Percentiles rank a stretch among this genome's conserved stretches.
Evolutionary conservation across 2,888 invertebrate genomes (phyloP).

Genomic region (Clepsis dumicolana): DNA sequence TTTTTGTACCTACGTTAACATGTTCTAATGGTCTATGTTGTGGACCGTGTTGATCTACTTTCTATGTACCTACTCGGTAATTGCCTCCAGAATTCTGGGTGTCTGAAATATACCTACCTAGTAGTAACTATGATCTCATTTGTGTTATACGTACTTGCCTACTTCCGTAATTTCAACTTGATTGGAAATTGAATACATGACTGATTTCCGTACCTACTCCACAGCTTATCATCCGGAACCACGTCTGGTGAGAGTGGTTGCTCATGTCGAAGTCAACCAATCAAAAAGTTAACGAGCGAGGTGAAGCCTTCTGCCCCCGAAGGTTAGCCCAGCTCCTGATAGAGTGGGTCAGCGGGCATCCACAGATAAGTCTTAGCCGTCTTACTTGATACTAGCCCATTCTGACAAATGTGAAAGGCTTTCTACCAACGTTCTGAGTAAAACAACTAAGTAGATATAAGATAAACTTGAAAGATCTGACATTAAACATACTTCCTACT

Average conservation of each 20-base stretch:
- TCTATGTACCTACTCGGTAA: too few species aligned
- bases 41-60: not conserved
- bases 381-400: constrained; percentile 14
- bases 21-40: not conserved
- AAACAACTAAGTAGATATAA: not conserved
- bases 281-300: constrained; percentile 49
- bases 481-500: not conserved
- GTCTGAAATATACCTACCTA: too few species aligned
- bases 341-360: constrained; percentile 59
- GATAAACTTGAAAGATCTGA: not conserved
- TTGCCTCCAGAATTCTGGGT: too few species aligned
- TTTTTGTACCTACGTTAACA: not conserved
- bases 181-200: constrained; percentile 21
- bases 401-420: constrained; percentile 9
- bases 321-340: constrained; percentile 67
- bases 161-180: not conserved
- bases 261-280: constrained; percentile 26
- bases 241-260: constrained; percentile 32
- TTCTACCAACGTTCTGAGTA: not conserved
- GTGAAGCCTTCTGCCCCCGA: constrained; percentile 59
- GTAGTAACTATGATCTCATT: too few species aligned
- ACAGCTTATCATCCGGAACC: constrained; percentile 37
- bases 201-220: constrained; percentile 43
- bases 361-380: constrained; percentile 65
- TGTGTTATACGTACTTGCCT: not conserved